These are phyloP conservation scores for Hexactinellida sp. DNA, from an alignment of 37 sponge, comb jelly and placozoan species.

Conservation along the genomic window DNA sequence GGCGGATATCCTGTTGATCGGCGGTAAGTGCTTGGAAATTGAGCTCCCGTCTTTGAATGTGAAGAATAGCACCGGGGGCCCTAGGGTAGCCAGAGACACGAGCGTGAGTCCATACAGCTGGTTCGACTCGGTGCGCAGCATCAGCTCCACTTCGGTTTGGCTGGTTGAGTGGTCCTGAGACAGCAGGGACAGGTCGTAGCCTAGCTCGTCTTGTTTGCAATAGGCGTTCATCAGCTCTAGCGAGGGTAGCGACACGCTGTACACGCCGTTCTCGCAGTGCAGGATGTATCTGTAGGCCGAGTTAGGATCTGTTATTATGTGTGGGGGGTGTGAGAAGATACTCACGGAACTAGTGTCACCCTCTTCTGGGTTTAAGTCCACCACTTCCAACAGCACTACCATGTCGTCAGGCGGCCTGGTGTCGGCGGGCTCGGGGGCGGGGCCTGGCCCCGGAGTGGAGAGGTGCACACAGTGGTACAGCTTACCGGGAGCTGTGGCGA, in stretches of 20 bases:
- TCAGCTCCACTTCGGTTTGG: not conserved
- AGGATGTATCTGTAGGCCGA: constrained; percentile 3
- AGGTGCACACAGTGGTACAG: constrained; percentile 10
- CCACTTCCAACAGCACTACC: not conserved
- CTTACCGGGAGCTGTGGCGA: not conserved
- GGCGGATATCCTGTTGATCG: not conserved
- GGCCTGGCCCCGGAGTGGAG: not conserved
- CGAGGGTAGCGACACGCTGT: not conserved
- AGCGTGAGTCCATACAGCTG: not conserved
- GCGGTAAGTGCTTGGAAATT: not conserved
- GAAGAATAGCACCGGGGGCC: not conserved
- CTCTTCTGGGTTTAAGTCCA: not conserved
- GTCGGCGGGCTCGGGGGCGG: not conserved
- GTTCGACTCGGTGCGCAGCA: not conserved
- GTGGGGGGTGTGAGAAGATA: not conserved
- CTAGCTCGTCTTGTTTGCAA: constrained; percentile 15
- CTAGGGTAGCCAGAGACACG: not conserved
- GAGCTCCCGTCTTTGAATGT: not conserved
- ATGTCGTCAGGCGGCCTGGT: not conserved
- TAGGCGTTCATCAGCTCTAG: not conserved
- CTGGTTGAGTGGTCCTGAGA: not conserved
- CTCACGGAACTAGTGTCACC: not conserved
- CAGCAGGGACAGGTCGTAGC: not conserved
- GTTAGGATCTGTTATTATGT: constrained; percentile 7
- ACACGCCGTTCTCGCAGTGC: not conserved